Percentiles rank a stretch among this genome's conserved stretches.
These are phyloP conservation scores for Microctenopoma lineatum DNA, from an alignment of 2,797 vertebrate genomes.

Conservation along the genomic window DNA sequence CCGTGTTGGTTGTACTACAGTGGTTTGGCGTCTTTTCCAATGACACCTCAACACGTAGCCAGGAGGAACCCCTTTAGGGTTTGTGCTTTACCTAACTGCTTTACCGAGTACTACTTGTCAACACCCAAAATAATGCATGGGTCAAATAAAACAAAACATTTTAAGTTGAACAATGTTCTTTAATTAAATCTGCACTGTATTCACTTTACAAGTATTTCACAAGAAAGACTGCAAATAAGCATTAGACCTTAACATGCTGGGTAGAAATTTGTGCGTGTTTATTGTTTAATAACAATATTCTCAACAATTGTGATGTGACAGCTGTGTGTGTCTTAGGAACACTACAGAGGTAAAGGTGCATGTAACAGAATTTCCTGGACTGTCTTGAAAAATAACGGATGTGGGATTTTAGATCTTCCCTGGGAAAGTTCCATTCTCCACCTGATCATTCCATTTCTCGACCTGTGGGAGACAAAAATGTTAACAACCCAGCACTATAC, in stretches of 20 bases:
- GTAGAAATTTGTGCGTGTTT: conserved; percentile 67
- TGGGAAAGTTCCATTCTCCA: conserved; percentile 80
- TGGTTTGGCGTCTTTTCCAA: too few species aligned
- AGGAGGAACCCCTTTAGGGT: too few species aligned
- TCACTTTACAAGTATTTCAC: conserved; percentile 37
- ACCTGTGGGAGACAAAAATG: conserved; percentile 69
- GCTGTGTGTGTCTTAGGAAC: conserved; percentile 52
- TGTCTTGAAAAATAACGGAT: background rate
- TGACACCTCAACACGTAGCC: too few species aligned
- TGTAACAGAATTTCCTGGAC: conserved; percentile 42
- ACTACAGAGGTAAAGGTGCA: conserved; percentile 40
- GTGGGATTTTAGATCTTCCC: conserved; percentile 79
- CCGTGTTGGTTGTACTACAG: too few species aligned
- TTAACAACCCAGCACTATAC: background rate
- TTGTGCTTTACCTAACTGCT: too few species aligned
- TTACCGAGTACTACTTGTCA: too few species aligned
- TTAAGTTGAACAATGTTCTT: conserved; percentile 19
- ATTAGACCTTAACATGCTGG: conserved; percentile 20
- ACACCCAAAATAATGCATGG: background rate
- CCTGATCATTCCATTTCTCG: conserved; percentile 81
- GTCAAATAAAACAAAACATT: background rate
- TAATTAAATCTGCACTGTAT: conserved; percentile 20
- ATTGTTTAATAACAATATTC: conserved; percentile 33
- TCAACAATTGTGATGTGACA: conserved; percentile 19
- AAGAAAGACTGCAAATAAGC: conserved; percentile 9